Evolutionary conservation across 2,797 vertebrate species (phyloP).

Genomic region (Cryptoblepharus egeriae): DNA sequence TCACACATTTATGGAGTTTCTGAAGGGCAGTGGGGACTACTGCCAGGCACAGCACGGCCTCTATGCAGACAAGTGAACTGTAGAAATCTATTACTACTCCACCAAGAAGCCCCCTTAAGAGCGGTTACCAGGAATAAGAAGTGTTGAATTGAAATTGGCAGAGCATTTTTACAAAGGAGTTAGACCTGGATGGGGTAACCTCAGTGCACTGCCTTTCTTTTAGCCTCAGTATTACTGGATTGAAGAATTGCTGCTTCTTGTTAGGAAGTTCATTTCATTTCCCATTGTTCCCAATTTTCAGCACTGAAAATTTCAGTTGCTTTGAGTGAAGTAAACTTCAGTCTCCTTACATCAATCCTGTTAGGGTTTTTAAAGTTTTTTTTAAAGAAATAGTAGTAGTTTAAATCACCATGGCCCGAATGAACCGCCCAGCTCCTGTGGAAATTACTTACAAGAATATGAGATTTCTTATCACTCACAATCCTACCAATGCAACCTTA

Average conservation of each 20-base stretch:
- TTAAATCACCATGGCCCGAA: constrained; percentile 92
- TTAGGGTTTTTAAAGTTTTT: constrained; percentile 62
- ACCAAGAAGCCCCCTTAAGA: constrained; percentile 87
- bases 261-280: constrained; percentile 84
- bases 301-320: constrained; percentile 85
- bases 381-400: constrained; percentile 43
- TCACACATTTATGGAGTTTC: constrained; percentile 99
- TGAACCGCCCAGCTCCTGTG: constrained; percentile 99
- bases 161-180: constrained; percentile 86
- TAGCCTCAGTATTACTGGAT: constrained; percentile 92
- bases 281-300: constrained; percentile 74
- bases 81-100: constrained; percentile 86
- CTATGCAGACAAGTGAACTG: constrained; percentile 99
- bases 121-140: constrained; percentile 79
- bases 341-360: constrained; percentile 75
- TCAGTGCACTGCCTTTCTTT: constrained; percentile 92
- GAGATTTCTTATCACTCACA: constrained; percentile 99
- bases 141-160: constrained; percentile 86
- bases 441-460: constrained; percentile 99
- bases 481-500: constrained; percentile 98
- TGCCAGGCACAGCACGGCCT: constrained; percentile 99
- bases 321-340: constrained; percentile 81
- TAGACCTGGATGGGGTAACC: constrained; percentile 99
- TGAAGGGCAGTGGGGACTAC: constrained; percentile 99
- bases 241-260: constrained; percentile 90